phyloP scores from a whole-genome alignment of 2,113 vertebrate species.

The Caranx melampygus region DNA sequence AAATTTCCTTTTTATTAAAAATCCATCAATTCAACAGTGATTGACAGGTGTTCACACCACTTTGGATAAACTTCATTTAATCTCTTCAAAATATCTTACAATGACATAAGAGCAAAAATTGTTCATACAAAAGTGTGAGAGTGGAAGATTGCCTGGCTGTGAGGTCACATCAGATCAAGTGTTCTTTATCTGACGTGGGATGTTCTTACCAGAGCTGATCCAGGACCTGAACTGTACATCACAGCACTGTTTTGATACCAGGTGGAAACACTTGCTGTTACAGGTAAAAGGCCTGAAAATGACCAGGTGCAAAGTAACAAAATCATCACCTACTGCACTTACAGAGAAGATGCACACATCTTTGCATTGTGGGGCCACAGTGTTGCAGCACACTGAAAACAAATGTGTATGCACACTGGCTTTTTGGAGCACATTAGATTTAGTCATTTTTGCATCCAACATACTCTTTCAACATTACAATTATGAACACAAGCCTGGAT shows the following conservation, averaged over 20 bases:
- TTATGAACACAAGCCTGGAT: too few relatives aligned
- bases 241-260: too few relatives aligned
- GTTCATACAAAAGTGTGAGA: constrained; percentile 60
- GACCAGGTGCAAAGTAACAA: neutral
- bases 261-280: neutral
- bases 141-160: constrained; percentile 30
- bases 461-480: too few relatives aligned
- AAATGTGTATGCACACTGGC: too few relatives aligned
- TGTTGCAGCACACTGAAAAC: too few relatives aligned
- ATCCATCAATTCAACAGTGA: constrained; percentile 75
- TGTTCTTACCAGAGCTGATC: neutral
- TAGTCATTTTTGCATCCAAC: too few relatives aligned
- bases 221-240: neutral
- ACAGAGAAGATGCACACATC: too few relatives aligned
- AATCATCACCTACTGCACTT: neutral
- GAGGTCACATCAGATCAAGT: neutral
- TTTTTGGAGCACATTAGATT: too few relatives aligned
- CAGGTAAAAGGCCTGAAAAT: neutral
- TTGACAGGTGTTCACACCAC: constrained; percentile 72
- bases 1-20: constrained; percentile 65
- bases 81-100: constrained; percentile 80
- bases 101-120: constrained; percentile 56
- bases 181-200: constrained; percentile 9
- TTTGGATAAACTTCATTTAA: constrained; percentile 71
- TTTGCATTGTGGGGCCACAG: too few relatives aligned